A percentile compares a stretch with the other conserved stretches of the same genome.
These are phyloP conservation scores for Megaleporinus macrocephalus DNA, from an alignment of 2,113 vertebrate species.

Conservation along the genomic window DNA sequence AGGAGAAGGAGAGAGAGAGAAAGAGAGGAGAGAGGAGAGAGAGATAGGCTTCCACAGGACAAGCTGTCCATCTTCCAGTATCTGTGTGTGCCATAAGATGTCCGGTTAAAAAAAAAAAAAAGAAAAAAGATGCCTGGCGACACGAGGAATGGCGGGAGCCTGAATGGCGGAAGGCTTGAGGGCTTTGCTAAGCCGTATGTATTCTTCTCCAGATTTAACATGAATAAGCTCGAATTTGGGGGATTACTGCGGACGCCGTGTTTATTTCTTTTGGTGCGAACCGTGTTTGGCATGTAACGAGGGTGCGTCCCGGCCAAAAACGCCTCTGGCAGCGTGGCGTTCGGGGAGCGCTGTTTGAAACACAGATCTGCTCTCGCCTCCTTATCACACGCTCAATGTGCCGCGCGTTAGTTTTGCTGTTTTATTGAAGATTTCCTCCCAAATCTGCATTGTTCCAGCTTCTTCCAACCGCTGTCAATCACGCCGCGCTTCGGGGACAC, in stretches of 20 bases:
- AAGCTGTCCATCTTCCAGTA: conserved; percentile 67
- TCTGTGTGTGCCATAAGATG: conserved; percentile 60
- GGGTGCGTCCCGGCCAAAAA: conserved; percentile 44
- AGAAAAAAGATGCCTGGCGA: conserved; percentile 30
- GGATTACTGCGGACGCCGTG: conserved; percentile 57
- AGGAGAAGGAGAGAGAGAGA: conserved; percentile 54
- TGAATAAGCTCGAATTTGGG: conserved; percentile 57
- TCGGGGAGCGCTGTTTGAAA: conserved; percentile 50
- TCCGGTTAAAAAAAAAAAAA: conserved; percentile 44
- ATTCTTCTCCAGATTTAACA: conserved; percentile 61
- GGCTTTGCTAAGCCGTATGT: conserved; percentile 41
- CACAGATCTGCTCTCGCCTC: conserved; percentile 48
- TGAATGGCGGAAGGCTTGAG: conserved; percentile 50
- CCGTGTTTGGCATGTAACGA: conserved; percentile 58
- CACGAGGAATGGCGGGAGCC: conserved; percentile 46
- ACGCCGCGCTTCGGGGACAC: conserved; percentile 22
- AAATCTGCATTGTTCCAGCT: conserved; percentile 37
- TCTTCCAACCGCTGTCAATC: conserved; percentile 29
- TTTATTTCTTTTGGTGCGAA: conserved; percentile 59
- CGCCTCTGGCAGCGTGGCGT: conserved; percentile 52
- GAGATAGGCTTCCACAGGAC: conserved; percentile 62
- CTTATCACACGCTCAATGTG: conserved; percentile 54
- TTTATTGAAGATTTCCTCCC: conserved; percentile 59
- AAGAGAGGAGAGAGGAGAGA: conserved; percentile 51
- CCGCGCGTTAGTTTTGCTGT: conserved; percentile 48